phyloP scores from a whole-genome alignment of 2,113 vertebrate genomes.

The Bucco capensis region DNA sequence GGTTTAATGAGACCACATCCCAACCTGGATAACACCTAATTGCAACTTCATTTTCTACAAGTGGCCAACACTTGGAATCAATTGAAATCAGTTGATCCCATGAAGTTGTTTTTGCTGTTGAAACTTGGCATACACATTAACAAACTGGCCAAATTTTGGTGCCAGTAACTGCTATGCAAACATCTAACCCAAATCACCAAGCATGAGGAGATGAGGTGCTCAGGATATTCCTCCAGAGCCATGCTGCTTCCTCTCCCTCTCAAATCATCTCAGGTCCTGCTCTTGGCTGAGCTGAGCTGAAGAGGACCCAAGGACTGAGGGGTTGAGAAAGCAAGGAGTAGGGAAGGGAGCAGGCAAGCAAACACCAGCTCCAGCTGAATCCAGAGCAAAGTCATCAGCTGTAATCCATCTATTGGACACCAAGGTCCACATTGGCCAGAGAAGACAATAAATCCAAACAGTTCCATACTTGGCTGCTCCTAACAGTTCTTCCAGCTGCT shows the following conservation, averaged over 20 bases:
- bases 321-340: not conserved
- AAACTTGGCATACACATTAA: not conserved
- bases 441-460: slow-evolving; percentile 19
- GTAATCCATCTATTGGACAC: not conserved
- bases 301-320: not conserved
- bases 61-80: not conserved
- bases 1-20: not conserved
- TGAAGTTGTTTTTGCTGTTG: not conserved
- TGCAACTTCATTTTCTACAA: not conserved
- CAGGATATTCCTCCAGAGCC: not conserved
- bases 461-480: not conserved
- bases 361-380: not conserved
- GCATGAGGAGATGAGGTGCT: rapidly evolving
- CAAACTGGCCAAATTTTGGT: not conserved
- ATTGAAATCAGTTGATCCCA: not conserved
- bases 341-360: not conserved
- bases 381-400: not conserved
- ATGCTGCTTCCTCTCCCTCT: rapidly evolving
- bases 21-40: not conserved
- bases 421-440: not conserved
- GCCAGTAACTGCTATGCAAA: not conserved
- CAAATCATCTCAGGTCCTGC: not conserved
- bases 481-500: not conserved
- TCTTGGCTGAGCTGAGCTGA: not conserved
- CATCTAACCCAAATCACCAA: rapidly evolving